These are phyloP conservation scores for Himalopsyche kuldschensis DNA, from an alignment of 2,888 invertebrate genomes.

Conservation along the genomic window DNA sequence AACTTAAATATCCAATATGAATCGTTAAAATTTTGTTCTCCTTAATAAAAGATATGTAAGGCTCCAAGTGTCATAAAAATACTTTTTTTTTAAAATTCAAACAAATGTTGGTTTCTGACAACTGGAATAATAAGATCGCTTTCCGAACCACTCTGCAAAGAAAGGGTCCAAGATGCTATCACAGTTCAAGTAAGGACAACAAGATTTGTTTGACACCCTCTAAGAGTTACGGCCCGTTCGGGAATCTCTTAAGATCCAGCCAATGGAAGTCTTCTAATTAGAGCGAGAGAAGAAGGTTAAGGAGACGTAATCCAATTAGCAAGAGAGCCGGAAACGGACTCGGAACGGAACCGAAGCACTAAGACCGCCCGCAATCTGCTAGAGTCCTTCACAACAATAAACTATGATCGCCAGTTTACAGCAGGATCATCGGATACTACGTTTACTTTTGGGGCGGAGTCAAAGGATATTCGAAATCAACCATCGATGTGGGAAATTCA, in stretches of 20 bases:
- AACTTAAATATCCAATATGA: too few relatives aligned
- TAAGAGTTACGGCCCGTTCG: constrained; percentile 33
- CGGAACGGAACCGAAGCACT: background rate
- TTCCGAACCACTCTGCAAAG: constrained; percentile 3
- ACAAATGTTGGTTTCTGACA: background rate
- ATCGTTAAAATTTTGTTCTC: too few relatives aligned
- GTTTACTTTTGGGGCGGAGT: background rate
- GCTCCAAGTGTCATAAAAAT: too few relatives aligned
- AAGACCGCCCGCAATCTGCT: background rate
- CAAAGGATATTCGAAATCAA: background rate
- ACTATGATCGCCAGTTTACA: background rate
- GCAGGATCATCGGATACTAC: background rate
- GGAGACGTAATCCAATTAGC: constrained; percentile 38
- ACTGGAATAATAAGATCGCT: background rate
- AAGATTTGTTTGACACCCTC: constrained; percentile 36
- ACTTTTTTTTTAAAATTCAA: too few relatives aligned
- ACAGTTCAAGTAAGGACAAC: constrained; percentile 21
- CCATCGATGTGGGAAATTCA: too few relatives aligned
- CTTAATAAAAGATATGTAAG: too few relatives aligned
- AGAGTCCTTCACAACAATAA: background rate
- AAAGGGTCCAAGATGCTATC: constrained; percentile 14
- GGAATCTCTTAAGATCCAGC: constrained; percentile 20
- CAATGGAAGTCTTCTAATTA: constrained; percentile 32
- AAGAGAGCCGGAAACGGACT: constrained; percentile 20
- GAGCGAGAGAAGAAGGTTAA: constrained; percentile 22